Evolutionary conservation across 2,113 vertebrate species (phyloP).

Genomic region (Microcebus lehilahytsara): DNA sequence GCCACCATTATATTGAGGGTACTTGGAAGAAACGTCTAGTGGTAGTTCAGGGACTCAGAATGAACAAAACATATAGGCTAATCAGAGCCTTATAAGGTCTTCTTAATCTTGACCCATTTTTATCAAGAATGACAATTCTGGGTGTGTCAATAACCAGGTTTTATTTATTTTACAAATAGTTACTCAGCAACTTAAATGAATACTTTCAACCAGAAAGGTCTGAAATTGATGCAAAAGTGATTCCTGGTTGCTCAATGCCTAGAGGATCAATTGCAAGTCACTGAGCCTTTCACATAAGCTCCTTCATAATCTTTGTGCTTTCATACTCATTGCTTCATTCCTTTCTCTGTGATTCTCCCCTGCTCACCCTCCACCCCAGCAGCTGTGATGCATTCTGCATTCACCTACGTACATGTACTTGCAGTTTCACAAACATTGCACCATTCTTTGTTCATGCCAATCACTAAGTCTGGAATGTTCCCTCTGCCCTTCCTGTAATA

Average conservation of each 20-base stretch:
- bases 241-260: not conserved
- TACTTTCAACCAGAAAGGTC: not conserved
- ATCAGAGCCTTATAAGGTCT: not conserved
- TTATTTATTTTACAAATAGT: not conserved
- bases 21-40: not conserved
- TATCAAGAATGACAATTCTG: not conserved
- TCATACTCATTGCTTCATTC: not conserved
- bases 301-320: not conserved
- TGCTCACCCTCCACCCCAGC: not conserved
- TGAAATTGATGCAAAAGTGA: not conserved
- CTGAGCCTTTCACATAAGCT: not conserved
- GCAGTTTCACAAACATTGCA: not conserved
- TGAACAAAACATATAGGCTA: not conserved
- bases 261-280: not conserved
- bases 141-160: not conserved
- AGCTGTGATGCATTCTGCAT: not conserved
- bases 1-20: not conserved
- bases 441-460: not conserved
- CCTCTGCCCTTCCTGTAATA: not conserved
- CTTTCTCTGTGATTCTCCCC: not conserved
- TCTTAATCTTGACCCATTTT: not conserved
- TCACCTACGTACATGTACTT: not conserved
- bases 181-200: not conserved
- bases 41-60: not conserved
- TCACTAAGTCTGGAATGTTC: not conserved